Base-by-base conservation (phyloP, 2,888 invertebrate genomes). In the Tuta absoluta region DNA sequence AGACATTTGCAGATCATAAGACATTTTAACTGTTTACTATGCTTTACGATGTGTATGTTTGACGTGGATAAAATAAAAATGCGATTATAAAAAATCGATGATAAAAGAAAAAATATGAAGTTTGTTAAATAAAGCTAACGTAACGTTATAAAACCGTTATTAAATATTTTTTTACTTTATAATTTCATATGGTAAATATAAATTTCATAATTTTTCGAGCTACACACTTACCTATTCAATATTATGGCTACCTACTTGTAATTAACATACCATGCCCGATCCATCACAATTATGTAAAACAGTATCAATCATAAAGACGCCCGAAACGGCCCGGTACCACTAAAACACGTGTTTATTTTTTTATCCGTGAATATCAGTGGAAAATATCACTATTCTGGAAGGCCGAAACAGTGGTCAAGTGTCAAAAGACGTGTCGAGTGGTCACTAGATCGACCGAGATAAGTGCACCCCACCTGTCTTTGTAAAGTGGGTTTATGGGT, bases 361-460 rank as follows among this genome's bases (percentile, higher is more conserved):
- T 78, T 81, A 78, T 76, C 79, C 75, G 72, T 71, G 71, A 73
- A 73, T 77, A 82, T 85, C 83, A 74, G 78, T 81, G 75, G 70
- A 72, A 74, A 73, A 78, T 79, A 85, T 85, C 83, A 76, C 72
- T 75, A 71, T 73, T 71, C 70, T 68, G 70, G 68, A 71, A 79
- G 80, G 77, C 70, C 67, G 67, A 72, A 68, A 75, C 76, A 75
- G 63, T 73, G 76, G 79, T 80, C 77, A 82, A 82, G 85, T 86
- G 87, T 87, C 86, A 85, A 85, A 86, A 86, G 78, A 80, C 83
- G 81, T 80, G 81, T 84, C 80, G 81, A 87, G 83, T 84, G 84
- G 84, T 80, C 84, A 84, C 75, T 73, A 81, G 89, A 89, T 90
- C 78, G 82, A 71, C 72, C 71, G 80, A 79, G 85, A 86, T 84